Percentiles rank a stretch among this genome's conserved stretches.
phyloP scores from a whole-genome alignment of 2,888 invertebrate species.

The Calameuta pallipes region DNA sequence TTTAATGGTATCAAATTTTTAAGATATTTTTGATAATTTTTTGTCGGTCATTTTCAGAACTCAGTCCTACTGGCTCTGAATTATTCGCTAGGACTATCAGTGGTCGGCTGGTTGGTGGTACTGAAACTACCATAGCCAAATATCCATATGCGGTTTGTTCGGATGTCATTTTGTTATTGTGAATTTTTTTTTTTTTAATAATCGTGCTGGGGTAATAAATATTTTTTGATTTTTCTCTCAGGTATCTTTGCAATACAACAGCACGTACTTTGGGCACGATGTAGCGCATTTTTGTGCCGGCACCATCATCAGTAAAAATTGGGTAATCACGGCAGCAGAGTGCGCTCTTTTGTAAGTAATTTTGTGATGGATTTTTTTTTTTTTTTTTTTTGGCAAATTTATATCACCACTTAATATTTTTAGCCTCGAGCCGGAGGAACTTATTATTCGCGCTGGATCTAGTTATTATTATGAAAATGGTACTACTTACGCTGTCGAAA shows the following conservation, averaged over 20 bases:
- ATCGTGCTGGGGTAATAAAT: too few relatives aligned
- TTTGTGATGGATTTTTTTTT: too few relatives aligned
- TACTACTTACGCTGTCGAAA: slow-evolving; percentile 34
- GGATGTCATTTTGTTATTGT: not conserved
- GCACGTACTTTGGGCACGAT: slow-evolving; percentile 47
- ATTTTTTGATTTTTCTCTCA: slow-evolving; percentile 12
- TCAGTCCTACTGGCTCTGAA: too few relatives aligned
- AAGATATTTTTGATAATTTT: too few relatives aligned
- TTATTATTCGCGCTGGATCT: slow-evolving; percentile 44
- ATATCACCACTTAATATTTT: too few relatives aligned
- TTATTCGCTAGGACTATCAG: not conserved
- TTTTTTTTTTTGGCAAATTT: not conserved
- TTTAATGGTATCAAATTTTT: too few relatives aligned
- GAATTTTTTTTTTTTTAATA: too few relatives aligned
- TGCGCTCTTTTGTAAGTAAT: slow-evolving; percentile 40
- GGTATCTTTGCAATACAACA: slow-evolving; percentile 50
- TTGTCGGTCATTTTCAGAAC: too few relatives aligned
- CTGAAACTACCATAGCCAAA: slow-evolving; percentile 42
- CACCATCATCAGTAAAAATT: slow-evolving; percentile 41
- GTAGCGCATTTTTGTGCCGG: slow-evolving; percentile 47
- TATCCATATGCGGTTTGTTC: slow-evolving; percentile 51
- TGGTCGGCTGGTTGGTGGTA: slow-evolving; percentile 54
- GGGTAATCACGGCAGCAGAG: slow-evolving; percentile 52
- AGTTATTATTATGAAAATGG: slow-evolving; percentile 41
- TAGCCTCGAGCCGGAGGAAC: slow-evolving; percentile 15